A percentile compares a stretch with the other conserved stretches of the same genome.
Evolutionary conservation across 1,140 invertebrate genomes (phyloP).

Genomic region (Plutomurus gul): DNA sequence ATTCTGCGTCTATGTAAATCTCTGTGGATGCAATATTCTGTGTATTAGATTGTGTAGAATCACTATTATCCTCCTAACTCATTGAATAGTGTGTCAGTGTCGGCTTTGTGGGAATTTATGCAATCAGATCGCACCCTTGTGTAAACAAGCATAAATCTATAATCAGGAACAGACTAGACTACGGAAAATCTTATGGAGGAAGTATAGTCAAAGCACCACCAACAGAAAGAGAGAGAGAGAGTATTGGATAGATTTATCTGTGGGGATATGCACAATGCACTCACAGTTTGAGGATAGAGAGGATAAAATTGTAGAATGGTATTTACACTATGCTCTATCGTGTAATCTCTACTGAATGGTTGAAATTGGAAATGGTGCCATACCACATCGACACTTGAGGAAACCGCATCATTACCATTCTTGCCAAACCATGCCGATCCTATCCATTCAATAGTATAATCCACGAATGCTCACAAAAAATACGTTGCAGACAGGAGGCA

Average conservation of each 20-base stretch:
- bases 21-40: background rate
- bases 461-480: background rate
- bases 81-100: background rate
- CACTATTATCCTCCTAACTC: background rate
- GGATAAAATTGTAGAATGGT: background rate
- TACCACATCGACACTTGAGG: background rate
- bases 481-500: background rate
- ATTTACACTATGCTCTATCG: background rate
- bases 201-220: too few species aligned
- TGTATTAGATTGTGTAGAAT: too few species aligned
- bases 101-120: conserved; percentile 8
- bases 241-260: background rate
- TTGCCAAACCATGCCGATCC: background rate
- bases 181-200: background rate
- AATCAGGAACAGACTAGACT: background rate
- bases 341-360: background rate
- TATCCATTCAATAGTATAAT: background rate
- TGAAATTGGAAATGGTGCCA: background rate
- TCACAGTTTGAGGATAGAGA: background rate
- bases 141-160: conserved; percentile 3
- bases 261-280: background rate
- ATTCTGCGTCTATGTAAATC: background rate
- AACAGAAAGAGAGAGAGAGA: too few species aligned
- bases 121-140: background rate
- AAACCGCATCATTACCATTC: conserved; percentile 1